Evolutionary conservation across 1,140 invertebrate species (phyloP).

Genomic region (Homarus americanus): DNA sequence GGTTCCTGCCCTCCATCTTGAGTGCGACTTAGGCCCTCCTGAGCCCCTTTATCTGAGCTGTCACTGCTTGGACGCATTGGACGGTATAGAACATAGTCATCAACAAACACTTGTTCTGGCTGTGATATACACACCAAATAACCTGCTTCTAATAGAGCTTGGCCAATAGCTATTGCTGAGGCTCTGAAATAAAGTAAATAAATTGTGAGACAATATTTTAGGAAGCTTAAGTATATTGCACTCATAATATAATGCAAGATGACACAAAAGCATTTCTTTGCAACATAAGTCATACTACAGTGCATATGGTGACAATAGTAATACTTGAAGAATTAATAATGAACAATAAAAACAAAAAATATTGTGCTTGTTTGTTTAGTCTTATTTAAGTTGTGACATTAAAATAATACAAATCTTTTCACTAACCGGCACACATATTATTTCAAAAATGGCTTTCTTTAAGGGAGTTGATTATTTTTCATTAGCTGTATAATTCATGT

Average conservation of each 20-base stretch:
- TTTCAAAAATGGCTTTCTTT: too few relatives aligned
- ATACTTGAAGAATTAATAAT: not conserved
- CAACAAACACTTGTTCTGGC: constrained; percentile 80
- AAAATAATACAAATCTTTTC: too few relatives aligned
- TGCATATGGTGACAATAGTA: too few relatives aligned
- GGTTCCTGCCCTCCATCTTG: constrained; percentile 82
- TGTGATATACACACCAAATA: constrained; percentile 85
- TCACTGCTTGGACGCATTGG: constrained; percentile 76
- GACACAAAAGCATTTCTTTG: too few relatives aligned
- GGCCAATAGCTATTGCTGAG: constrained; percentile 89
- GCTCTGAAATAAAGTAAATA: constrained; percentile 79
- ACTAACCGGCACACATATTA: too few relatives aligned
- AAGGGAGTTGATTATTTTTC: too few relatives aligned
- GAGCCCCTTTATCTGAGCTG: constrained; percentile 75
- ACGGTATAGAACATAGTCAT: constrained; percentile 83
- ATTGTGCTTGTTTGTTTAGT: too few relatives aligned
- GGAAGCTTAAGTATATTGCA: not conserved
- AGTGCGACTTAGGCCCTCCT: constrained; percentile 15
- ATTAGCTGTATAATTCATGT: too few relatives aligned
- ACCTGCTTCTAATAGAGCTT: constrained; percentile 88
- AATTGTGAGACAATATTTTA: not conserved
- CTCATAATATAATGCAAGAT: not conserved
- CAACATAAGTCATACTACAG: too few relatives aligned
- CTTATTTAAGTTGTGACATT: too few relatives aligned
- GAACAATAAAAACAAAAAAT: too few relatives aligned